Conservation (phyloP, 2,888 invertebrate genomes). For the Phaonia tiefii region DNA sequence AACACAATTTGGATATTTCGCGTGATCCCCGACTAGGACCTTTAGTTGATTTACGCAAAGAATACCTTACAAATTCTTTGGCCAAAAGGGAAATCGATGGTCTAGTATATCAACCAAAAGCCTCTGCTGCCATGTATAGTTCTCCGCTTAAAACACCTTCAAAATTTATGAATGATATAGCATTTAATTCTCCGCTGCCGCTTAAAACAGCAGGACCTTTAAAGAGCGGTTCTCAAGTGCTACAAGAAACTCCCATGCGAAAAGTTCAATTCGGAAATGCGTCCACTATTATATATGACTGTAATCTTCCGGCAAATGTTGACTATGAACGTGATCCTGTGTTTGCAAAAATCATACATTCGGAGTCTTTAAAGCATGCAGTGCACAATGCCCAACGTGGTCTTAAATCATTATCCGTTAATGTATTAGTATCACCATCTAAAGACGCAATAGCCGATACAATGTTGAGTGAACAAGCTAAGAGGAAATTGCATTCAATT, state of each 20-base stretch:
- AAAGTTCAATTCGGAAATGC: slow-evolving; percentile 78
- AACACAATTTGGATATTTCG: slow-evolving; percentile 82
- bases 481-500: slow-evolving; percentile 82
- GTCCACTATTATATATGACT: slow-evolving; percentile 74
- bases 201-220: slow-evolving; percentile 74
- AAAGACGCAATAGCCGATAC: slow-evolving; percentile 76
- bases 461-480: slow-evolving; percentile 78
- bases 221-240: slow-evolving; percentile 75
- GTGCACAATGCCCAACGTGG: slow-evolving; percentile 68
- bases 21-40: slow-evolving; percentile 83
- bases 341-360: slow-evolving; percentile 77
- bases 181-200: slow-evolving; percentile 78
- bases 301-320: slow-evolving; percentile 76
- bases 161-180: slow-evolving; percentile 64
- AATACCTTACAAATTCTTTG: slow-evolving; percentile 82
- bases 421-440: slow-evolving; percentile 81
- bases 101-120: slow-evolving; percentile 37
- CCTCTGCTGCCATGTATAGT: neutral
- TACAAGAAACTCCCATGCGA: slow-evolving; percentile 79
- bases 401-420: slow-evolving; percentile 72
- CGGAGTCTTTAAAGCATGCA: slow-evolving; percentile 75
- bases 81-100: slow-evolving; percentile 82
- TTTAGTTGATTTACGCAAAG: slow-evolving; percentile 83
- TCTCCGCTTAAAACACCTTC: slow-evolving; percentile 62
- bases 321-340: slow-evolving; percentile 78